Conservation (phyloP, 2,888 invertebrate species). For the Euspilapteryx auroguttella region DNA sequence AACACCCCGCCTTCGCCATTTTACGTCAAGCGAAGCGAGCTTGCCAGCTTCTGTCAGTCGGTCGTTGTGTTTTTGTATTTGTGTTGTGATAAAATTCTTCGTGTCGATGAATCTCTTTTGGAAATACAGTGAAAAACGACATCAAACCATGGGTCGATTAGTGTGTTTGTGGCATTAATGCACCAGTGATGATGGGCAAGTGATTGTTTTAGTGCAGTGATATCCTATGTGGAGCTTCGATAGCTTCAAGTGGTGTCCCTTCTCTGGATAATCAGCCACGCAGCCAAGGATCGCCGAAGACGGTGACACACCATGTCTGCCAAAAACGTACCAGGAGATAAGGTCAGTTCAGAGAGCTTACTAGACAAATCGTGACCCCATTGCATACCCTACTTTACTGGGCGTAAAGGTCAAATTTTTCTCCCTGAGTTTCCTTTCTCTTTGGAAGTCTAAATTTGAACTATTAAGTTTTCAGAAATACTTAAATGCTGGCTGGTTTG, state of each 20-base stretch:
- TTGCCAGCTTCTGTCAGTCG: conserved; percentile 57
- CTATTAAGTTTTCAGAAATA: neutral
- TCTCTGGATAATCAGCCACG: conserved; percentile 54
- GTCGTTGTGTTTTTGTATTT: conserved; percentile 58
- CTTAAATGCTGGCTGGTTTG: neutral
- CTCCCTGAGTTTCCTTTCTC: conserved; percentile 32
- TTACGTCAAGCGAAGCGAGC: conserved; percentile 57
- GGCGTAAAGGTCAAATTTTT: conserved; percentile 30
- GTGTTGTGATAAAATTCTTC: conserved; percentile 57
- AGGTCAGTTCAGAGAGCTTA: conserved; percentile 64
- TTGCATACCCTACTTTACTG: conserved; percentile 13
- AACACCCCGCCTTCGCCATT: conserved; percentile 51
- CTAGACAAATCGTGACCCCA: conserved; percentile 27
- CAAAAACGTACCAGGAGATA: conserved; percentile 82
- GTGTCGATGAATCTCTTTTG: conserved; percentile 58
- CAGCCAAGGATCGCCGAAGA: conserved; percentile 43
- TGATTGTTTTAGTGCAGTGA: conserved; percentile 55
- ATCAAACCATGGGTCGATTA: conserved; percentile 52
- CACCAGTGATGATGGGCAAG: conserved; percentile 58
- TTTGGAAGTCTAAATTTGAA: too few relatives aligned
- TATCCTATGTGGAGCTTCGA: conserved; percentile 56
- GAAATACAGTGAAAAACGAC: conserved; percentile 53
- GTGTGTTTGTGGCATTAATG: conserved; percentile 56
- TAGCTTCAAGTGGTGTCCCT: conserved; percentile 50
- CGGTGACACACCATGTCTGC: conserved; percentile 68